Evolutionary conservation across 2,888 invertebrate genomes (phyloP).

Genomic region (Tetragnatha montana): DNA sequence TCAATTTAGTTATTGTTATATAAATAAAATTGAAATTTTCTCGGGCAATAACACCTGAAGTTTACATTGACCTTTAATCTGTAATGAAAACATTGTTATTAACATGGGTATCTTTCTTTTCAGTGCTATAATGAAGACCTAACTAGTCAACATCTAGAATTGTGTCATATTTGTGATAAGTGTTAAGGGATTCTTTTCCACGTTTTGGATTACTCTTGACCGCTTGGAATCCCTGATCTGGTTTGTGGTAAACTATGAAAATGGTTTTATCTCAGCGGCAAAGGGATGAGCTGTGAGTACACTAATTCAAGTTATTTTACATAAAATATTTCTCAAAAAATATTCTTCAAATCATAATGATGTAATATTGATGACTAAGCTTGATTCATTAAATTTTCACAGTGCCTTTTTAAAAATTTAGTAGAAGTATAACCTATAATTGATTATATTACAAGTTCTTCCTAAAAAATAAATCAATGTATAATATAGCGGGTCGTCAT

Average conservation of each 20-base stretch:
- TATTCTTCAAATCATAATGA: constrained; percentile 5
- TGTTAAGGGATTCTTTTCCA: constrained; percentile 38
- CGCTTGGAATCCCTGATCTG: constrained; percentile 64
- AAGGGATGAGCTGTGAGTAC: constrained; percentile 98
- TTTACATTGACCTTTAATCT: too few species aligned
- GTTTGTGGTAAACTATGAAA: constrained; percentile 80
- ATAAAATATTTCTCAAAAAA: too few species aligned
- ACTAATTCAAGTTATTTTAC: neutral
- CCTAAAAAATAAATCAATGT: too few species aligned
- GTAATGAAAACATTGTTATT: too few species aligned
- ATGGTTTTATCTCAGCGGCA: constrained; percentile 99
- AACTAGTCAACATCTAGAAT: constrained; percentile 20
- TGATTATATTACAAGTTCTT: too few species aligned
- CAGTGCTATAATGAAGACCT: constrained; percentile 34
- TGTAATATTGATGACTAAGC: neutral
- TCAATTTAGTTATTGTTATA: too few species aligned
- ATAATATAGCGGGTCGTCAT: too few species aligned
- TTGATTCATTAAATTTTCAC: neutral
- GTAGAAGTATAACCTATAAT: too few species aligned
- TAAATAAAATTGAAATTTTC: too few species aligned
- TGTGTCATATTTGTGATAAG: constrained; percentile 4
- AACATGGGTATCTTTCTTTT: neutral
- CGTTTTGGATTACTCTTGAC: constrained; percentile 63
- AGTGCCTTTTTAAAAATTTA: too few species aligned
- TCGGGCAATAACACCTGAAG: too few species aligned